Base-by-base conservation (phyloP, 2,888 invertebrate genomes). In the Trichogramma dendrolimi region DNA sequence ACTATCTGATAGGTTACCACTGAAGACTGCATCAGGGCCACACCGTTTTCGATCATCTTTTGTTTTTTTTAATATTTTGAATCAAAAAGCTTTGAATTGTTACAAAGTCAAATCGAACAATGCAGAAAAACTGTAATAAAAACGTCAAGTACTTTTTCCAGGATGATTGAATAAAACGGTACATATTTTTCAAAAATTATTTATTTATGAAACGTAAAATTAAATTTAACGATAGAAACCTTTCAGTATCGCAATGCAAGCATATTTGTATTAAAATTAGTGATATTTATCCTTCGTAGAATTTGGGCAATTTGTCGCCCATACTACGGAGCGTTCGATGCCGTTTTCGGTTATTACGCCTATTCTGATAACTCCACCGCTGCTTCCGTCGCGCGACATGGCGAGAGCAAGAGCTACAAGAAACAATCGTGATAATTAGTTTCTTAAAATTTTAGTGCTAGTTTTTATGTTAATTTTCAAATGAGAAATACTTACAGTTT, bases 301-400 rank as follows among this genome's bases (percentile, higher is more conserved):
- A 91, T 73, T 86, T 86, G 2, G 91, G 91, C 61, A 92, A 78
- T 64, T 91, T 82, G 71, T 87, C 84, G 46, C 89, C 88, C 38
- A 87, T 79, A 90, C 78, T 2, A 88, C 86, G 60, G 84, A 82
- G 63, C 92, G 85, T 71, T 94, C 92, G 4, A 95, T 87, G 55
- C 96, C 96, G 51, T 88, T 85, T 69, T 91, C 86, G 0, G 90
- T 91, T 67, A 98, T 94, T 57, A 92, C 86, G 41, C 93, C 97
- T 57, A 96, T 81, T 59, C 96, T 86, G 42, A 94, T 88, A 5
- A 95, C 90, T 66, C 98, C 98, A 64, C 97, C 97, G 44, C 96
- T 96, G 61, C 93, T 93, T 41, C 96, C 96, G 79, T 98, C 97
- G 62, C 96, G 86, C 60, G 87, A 84, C 82, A 97, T 95, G 5